phyloP scores from a whole-genome alignment of 1,140 invertebrate species.

The Drosophila subpulchrella region DNA sequence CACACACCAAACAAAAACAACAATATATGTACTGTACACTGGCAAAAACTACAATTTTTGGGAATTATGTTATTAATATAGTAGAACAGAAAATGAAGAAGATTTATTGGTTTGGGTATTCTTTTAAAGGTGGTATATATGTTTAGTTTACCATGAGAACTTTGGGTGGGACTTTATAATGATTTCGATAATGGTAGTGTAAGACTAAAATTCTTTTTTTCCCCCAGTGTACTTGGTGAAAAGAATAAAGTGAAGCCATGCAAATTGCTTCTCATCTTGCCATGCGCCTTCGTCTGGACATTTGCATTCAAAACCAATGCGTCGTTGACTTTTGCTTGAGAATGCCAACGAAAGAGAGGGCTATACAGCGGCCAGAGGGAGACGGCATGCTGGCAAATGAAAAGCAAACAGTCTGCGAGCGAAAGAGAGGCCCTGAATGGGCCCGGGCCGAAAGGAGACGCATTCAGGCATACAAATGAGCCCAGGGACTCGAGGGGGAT shows the following conservation, averaged over 20 bases:
- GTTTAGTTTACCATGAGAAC: no score
- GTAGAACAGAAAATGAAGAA: no score
- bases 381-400: conserved; percentile 34
- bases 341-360: conserved; percentile 17
- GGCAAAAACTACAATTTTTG: background rate
- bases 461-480: conserved; percentile 59
- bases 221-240: conserved; percentile 5
- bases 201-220: no score
- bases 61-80: no score
- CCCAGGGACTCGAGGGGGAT: background rate
- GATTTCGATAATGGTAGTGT: no score
- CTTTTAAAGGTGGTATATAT: no score
- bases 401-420: conserved; percentile 45
- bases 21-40: conserved; percentile 8
- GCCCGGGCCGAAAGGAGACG: conserved; percentile 13
- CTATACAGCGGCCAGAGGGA: background rate
- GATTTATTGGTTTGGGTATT: no score
- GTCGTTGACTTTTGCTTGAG: conserved; percentile 74
- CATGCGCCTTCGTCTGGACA: conserved; percentile 47
- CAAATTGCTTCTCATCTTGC: conserved; percentile 65
- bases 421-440: background rate
- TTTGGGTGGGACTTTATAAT: no score
- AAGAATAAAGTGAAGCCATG: conserved; percentile 55
- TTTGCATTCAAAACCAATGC: conserved; percentile 76
- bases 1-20: conserved; percentile 46